Percentiles rank a stretch among this genome's conserved stretches.
These are phyloP conservation scores for Spatulosminthurus flaviceps DNA, from an alignment of 2,888 invertebrate species.

Conservation along the genomic window DNA sequence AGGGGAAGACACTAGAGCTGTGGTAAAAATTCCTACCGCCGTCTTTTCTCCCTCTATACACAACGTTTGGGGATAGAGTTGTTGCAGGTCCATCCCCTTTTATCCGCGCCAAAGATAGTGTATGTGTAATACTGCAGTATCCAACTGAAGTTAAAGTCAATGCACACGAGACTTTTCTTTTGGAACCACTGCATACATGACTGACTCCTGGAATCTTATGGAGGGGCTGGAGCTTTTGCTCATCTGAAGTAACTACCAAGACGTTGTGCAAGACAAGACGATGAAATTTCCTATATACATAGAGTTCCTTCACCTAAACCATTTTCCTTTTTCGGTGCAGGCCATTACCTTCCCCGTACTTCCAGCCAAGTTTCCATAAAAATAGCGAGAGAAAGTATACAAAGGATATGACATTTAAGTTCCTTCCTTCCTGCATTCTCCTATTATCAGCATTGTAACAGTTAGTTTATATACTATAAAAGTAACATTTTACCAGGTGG, in stretches of 20 bases:
- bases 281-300: not conserved
- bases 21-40: conserved; percentile 19
- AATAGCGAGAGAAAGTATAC: not conserved
- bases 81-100: not conserved
- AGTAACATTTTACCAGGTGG: not conserved
- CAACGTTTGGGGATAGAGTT: not conserved
- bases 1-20: not conserved
- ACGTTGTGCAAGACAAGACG: not conserved
- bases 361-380: not conserved
- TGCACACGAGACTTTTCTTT: too few species aligned
- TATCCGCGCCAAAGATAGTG: too few species aligned
- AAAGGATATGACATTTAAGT: not conserved
- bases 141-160: too few species aligned
- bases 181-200: too few species aligned
- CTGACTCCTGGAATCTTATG: not conserved
- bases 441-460: not conserved
- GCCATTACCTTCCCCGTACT: not conserved
- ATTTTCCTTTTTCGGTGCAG: not conserved
- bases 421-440: not conserved
- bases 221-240: too few species aligned
- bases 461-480: not conserved
- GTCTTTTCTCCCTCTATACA: conserved; percentile 23
- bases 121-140: too few species aligned
- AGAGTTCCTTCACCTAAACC: not conserved
- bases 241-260: not conserved